Evolutionary conservation across 2,113 vertebrate genomes (phyloP).

Genomic region (Pelecanoides urinatrix): DNA sequence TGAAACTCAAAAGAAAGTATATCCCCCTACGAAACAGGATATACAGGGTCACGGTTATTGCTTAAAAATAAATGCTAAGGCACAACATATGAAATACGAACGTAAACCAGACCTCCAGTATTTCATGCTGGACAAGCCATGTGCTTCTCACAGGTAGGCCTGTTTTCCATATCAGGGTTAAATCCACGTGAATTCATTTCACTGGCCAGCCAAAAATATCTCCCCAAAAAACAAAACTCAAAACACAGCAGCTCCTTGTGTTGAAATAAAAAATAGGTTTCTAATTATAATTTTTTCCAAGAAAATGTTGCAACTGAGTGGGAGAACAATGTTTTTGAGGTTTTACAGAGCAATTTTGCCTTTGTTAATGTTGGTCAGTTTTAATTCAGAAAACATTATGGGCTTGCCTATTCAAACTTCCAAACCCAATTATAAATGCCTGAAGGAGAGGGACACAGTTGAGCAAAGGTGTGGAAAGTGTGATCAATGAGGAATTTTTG

Average conservation of each 20-base stretch:
- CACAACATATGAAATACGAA: neutral
- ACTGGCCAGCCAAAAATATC: neutral
- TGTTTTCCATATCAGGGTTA: neutral
- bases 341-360: neutral
- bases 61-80: neutral
- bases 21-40: neutral
- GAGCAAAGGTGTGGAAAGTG: neutral
- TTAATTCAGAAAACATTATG: neutral
- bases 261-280: neutral
- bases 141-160: neutral
- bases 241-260: neutral
- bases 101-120: neutral
- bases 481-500: neutral
- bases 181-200: neutral
- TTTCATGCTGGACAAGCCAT: neutral
- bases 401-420: neutral
- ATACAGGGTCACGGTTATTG: neutral
- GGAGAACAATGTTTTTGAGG: neutral
- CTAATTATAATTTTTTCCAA: neutral
- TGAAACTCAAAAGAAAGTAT: neutral
- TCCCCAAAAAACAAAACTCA: neutral
- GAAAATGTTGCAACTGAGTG: neutral
- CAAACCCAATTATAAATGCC: neutral
- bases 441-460: neutral
- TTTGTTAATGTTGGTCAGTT: neutral